These are phyloP conservation scores for Keiferia lycopersicella DNA, from an alignment of 2,888 invertebrate species.

Conservation along the genomic window DNA sequence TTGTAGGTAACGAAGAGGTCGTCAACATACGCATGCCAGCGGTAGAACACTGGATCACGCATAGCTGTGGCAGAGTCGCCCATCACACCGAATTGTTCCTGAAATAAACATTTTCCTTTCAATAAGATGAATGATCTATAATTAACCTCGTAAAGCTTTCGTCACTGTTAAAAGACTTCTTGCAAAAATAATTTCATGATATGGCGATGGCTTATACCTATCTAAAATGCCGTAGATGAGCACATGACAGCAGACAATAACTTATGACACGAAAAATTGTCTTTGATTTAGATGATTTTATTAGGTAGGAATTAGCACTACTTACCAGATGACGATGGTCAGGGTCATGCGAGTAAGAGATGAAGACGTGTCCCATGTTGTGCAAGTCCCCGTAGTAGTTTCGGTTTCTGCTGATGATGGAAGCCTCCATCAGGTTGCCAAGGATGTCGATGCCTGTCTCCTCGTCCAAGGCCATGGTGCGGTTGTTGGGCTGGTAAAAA, in stretches of 20 bases:
- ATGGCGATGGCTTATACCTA: no score
- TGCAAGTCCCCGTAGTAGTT: constrained; percentile 89
- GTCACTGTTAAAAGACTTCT: no score
- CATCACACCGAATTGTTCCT: constrained; percentile 92
- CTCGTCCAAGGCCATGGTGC: constrained; percentile 82
- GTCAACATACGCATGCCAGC: constrained; percentile 91
- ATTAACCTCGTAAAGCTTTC: no score
- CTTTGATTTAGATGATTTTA: no score
- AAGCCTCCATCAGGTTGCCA: constrained; percentile 90
- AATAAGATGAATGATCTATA: no score
- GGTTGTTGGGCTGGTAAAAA: constrained; percentile 77
- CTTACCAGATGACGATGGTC: constrained; percentile 87
- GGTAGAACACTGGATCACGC: constrained; percentile 93
- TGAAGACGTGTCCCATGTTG: constrained; percentile 90
- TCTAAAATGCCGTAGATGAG: no score
- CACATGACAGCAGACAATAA: no score
- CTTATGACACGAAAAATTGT: not conserved
- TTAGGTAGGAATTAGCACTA: no score
- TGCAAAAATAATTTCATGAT: no score
- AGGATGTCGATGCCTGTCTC: constrained; percentile 87
- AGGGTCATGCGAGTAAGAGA: constrained; percentile 90
- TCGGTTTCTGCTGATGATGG: constrained; percentile 85
- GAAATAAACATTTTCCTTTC: constrained; percentile 27
- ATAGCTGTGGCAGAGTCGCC: constrained; percentile 92
- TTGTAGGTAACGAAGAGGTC: constrained; percentile 90